Evolutionary conservation across 2,888 invertebrate species (phyloP).

Genomic region (Teinopalpus imperialis): DNA sequence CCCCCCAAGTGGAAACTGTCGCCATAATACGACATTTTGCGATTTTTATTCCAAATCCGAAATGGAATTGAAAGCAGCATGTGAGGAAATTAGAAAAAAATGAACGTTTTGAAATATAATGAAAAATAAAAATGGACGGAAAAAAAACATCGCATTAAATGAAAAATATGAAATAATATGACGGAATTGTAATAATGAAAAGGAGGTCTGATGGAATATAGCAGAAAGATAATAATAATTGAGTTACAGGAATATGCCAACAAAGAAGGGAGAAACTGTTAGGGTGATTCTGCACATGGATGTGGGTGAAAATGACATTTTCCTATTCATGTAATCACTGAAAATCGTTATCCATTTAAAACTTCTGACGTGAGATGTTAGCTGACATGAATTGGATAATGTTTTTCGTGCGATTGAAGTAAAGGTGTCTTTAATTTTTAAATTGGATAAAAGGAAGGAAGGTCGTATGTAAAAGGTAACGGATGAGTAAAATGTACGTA

Average conservation of each 20-base stretch:
- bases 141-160: constrained; percentile 4
- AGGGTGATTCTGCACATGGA: constrained; percentile 72
- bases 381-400: constrained; percentile 42
- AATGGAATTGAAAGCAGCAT: constrained; percentile 74
- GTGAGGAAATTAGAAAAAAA: constrained; percentile 71
- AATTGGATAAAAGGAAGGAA: constrained; percentile 45
- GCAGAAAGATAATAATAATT: constrained; percentile 27
- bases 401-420: constrained; percentile 45
- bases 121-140: constrained; percentile 10
- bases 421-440: constrained; percentile 54
- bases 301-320: constrained; percentile 71
- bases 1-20: constrained; percentile 79
- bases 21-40: constrained; percentile 50
- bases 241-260: constrained; percentile 60
- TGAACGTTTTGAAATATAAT: constrained; percentile 42
- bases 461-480: constrained; percentile 57
- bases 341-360: constrained; percentile 64
- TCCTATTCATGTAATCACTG: constrained; percentile 69
- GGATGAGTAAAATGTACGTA: constrained; percentile 55
- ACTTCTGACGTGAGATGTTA: constrained; percentile 45
- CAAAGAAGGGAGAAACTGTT: constrained; percentile 66
- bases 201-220: constrained; percentile 1
- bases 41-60: constrained; percentile 54
- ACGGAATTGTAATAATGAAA: neutral
- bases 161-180: constrained; percentile 9